phyloP scores from a whole-genome alignment of 2,797 vertebrate genomes.

The Clarias laeviceps region DNA sequence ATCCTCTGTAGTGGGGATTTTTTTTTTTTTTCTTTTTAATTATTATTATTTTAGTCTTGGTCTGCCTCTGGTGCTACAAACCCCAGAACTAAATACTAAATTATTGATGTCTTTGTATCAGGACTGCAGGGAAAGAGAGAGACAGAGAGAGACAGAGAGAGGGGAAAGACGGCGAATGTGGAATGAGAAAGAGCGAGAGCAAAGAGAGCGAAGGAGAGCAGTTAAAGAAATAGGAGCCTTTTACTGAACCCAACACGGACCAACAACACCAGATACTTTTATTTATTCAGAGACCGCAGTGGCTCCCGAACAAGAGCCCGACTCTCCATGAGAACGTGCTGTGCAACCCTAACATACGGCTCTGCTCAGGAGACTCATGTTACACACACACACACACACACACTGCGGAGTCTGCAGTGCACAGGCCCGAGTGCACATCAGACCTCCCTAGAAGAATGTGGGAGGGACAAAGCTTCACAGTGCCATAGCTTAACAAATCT shows the following conservation, averaged over 20 bases:
- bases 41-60: constrained; percentile 34
- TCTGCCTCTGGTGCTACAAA: constrained; percentile 64
- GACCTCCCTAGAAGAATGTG: constrained; percentile 45
- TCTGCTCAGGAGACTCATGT: constrained; percentile 44
- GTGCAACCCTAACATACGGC: constrained; percentile 60
- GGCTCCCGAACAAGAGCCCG: constrained; percentile 69
- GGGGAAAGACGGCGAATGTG: constrained; percentile 46
- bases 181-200: constrained; percentile 37
- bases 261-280: constrained; percentile 80
- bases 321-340: constrained; percentile 64
- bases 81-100: constrained; percentile 74
- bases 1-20: constrained; percentile 28
- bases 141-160: constrained; percentile 45
- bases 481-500: not conserved
- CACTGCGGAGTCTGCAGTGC: constrained; percentile 16
- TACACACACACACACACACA: constrained; percentile 41
- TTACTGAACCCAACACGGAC: constrained; percentile 72
- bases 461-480: constrained; percentile 24
- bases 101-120: constrained; percentile 76
- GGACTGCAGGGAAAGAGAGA: constrained; percentile 49
- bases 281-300: constrained; percentile 78
- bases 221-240: constrained; percentile 76
- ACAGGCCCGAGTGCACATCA: not conserved
- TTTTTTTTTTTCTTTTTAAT: not conserved
- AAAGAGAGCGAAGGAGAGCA: constrained; percentile 56